phyloP scores from a whole-genome alignment of 2,888 invertebrate species.

The Papilio protenor region DNA sequence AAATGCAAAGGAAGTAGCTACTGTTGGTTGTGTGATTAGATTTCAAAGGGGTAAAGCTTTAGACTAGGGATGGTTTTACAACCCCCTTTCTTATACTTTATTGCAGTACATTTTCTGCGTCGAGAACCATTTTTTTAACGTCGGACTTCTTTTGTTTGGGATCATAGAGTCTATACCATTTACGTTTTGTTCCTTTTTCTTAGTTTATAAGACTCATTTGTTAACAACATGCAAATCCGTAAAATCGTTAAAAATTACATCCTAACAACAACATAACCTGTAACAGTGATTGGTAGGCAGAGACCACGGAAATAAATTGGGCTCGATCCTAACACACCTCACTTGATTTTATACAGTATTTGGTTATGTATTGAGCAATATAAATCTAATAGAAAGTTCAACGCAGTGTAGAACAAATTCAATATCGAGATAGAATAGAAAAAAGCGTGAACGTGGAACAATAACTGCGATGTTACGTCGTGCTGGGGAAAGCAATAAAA shows the following conservation, averaged over 20 bases:
- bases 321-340: too few species aligned
- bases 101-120: conserved; percentile 13
- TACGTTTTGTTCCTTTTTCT: background rate
- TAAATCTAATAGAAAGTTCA: background rate
- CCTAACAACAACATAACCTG: too few species aligned
- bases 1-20: background rate
- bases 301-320: too few species aligned
- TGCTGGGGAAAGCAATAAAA: conserved; percentile 23
- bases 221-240: background rate
- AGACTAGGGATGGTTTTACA: conserved; percentile 8
- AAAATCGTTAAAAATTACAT: background rate
- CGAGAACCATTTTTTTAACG: conserved; percentile 29
- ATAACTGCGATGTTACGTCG: conserved; percentile 25
- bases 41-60: conserved; percentile 24
- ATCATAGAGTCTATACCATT: background rate
- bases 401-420: conserved; percentile 5
- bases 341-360: too few species aligned
- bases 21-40: conserved; percentile 25
- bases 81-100: conserved; percentile 27
- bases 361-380: background rate
- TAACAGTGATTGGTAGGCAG: background rate
- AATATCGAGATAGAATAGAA: background rate
- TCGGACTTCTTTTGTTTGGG: conserved; percentile 1
- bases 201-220: background rate
- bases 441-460: conserved; percentile 26